Base-by-base conservation (phyloP, 2,888 invertebrate genomes). In the Operophtera brumata region DNA sequence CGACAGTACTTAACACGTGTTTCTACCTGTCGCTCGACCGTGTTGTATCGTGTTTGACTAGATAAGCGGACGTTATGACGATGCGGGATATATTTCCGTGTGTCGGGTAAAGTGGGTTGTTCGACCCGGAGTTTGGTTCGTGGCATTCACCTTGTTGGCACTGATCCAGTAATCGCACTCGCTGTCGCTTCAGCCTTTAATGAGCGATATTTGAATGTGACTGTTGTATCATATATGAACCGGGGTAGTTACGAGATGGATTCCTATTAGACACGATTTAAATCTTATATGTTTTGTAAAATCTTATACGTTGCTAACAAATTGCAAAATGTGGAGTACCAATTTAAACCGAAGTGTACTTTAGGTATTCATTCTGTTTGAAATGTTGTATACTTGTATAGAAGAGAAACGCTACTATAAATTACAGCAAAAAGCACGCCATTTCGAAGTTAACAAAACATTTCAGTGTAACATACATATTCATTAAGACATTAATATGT, bases 91-190 rank as follows among this genome's bases (percentile, higher is more conserved):
- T 78, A 76, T 78, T 78, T 77, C 76, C 74, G 74, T 70, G 73
- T 82, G 80, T 78, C 77, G 77, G 75, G 80, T 78, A 78, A 86
- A 86, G 81, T 86, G 85, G 82, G 85, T 83, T 84, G 84, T 75
- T 74, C 75, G 73, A 77, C 76, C 73, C 74, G 77, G 73, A 79
- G 82, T 80, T 84, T 78, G 80, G 78, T 64, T 77, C 79, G 87
- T 90, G 90, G 90, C 90, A 90, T 89, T 90, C 89, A 89, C 90
- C 90, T 90, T 88, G 89, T 89, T 90, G 90, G 90, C 86, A 62
- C 62, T 41, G 43, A 62, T 84, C 88, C 89, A 88, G 69, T 52
- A 7, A 40, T 64, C 62, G 46, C 64, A 59, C 59, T 65, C 71
- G 73, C 65, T 55, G 46, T 45, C 63, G 67, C 61, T 62, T 48